Conservation (phyloP, 2,888 invertebrate species). For the Stenichneumon culpator region DNA sequence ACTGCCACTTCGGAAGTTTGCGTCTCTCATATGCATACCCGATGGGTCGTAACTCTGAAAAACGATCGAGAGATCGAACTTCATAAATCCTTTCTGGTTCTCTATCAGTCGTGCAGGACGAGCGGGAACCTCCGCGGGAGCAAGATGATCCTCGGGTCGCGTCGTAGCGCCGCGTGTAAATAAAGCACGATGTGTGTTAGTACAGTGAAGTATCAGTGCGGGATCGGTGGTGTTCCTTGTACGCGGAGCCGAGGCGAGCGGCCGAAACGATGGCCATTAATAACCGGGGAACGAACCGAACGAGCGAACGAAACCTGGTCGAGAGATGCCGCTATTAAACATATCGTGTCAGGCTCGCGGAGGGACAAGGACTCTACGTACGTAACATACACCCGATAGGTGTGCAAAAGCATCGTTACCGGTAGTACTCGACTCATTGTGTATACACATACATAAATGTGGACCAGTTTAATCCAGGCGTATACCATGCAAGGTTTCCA, state of each 20-base stretch:
- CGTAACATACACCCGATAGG: slow-evolving; percentile 27
- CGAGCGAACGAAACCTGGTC: slow-evolving; percentile 34
- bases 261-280: slow-evolving; percentile 75
- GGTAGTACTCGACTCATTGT: slow-evolving; percentile 11
- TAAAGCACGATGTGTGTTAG: slow-evolving; percentile 73
- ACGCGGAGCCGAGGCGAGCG: slow-evolving; percentile 72
- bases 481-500: slow-evolving; percentile 14
- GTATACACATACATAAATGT: slow-evolving; percentile 19
- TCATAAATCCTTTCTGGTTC: slow-evolving; percentile 74
- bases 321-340: slow-evolving; percentile 75
- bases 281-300: slow-evolving; percentile 68
- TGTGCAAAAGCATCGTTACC: slow-evolving; percentile 50
- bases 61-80: slow-evolving; percentile 67
- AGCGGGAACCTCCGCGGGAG: not conserved
- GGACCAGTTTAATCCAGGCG: slow-evolving; percentile 24
- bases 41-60: slow-evolving; percentile 25
- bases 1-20: slow-evolving; percentile 6
- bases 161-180: slow-evolving; percentile 76
- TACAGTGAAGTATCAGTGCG: slow-evolving; percentile 71
- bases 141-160: slow-evolving; percentile 50
- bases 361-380: slow-evolving; percentile 53
- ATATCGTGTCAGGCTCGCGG: slow-evolving; percentile 73
- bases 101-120: slow-evolving; percentile 68
- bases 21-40: slow-evolving; percentile 21
- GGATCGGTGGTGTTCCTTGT: slow-evolving; percentile 72